A percentile compares a stretch with the other conserved stretches of the same genome.
Evolutionary conservation across 2,888 invertebrate genomes (phyloP).

Genomic region (Lacanobia wlatinum): DNA sequence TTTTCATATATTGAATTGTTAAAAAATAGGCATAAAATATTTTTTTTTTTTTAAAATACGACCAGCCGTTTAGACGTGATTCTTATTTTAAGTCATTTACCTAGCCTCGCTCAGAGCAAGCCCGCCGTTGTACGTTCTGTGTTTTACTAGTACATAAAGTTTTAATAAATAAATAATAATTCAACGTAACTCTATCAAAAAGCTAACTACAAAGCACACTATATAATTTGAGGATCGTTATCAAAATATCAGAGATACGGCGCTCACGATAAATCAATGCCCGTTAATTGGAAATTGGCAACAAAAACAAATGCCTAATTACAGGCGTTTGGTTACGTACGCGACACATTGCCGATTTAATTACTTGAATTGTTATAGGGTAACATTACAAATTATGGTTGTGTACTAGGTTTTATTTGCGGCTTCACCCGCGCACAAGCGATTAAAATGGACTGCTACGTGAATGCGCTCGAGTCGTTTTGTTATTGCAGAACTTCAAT

Average conservation of each 20-base stretch:
- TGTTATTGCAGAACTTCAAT: too few species aligned
- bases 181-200: not conserved
- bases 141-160: too few species aligned
- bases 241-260: conserved; percentile 15
- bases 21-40: too few species aligned
- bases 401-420: not conserved
- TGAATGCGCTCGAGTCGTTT: too few species aligned
- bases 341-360: conserved; percentile 43
- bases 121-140: too few species aligned
- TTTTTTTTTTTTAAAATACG: too few species aligned
- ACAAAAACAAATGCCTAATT: conserved; percentile 57
- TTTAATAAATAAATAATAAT: not conserved
- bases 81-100: too few species aligned
- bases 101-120: too few species aligned
- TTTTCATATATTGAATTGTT: too few species aligned
- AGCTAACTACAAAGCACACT: conserved; percentile 2
- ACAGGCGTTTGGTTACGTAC: conserved; percentile 26
- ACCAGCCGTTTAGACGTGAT: too few species aligned
- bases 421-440: not conserved
- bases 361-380: conserved; percentile 37
- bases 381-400: conserved; percentile 37
- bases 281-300: conserved; percentile 56
- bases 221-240: conserved; percentile 29
- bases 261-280: conserved; percentile 46
- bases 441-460: too few species aligned